A percentile compares a stretch with the other conserved stretches of the same genome.
phyloP scores from a whole-genome alignment of 2,797 vertebrate species.

The Lithobates pipiens region DNA sequence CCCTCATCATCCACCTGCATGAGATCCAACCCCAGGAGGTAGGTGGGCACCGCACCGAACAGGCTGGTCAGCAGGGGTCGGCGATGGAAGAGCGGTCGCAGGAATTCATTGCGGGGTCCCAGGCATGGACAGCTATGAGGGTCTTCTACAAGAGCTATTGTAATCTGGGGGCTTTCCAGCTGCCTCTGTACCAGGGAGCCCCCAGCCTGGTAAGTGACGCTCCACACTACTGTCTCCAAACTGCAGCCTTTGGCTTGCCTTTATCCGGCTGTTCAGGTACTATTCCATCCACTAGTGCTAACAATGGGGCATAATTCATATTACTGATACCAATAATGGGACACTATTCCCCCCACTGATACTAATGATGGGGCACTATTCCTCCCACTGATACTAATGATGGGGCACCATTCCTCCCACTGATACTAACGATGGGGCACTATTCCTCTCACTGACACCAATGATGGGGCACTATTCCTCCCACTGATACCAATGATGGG shows the following conservation, averaged over 20 bases:
- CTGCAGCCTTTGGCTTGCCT: too few species aligned
- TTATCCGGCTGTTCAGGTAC: too few species aligned
- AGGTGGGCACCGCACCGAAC: background rate
- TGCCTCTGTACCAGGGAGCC: constrained; percentile 65
- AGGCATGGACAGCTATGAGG: constrained; percentile 65
- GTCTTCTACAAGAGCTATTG: constrained; percentile 65
- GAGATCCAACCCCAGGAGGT: constrained; percentile 22
- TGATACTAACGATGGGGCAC: too few species aligned
- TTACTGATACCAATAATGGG: too few species aligned
- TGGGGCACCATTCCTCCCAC: too few species aligned
- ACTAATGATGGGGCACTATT: too few species aligned
- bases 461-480: too few species aligned
- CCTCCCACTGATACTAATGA: too few species aligned
- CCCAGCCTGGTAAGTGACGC: constrained; percentile 60
- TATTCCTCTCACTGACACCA: too few species aligned
- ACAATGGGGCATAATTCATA: too few species aligned
- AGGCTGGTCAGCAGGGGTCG: background rate
- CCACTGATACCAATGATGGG: too few species aligned
- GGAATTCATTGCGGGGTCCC: background rate
- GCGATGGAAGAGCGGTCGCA: background rate
- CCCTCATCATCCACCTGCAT: constrained; percentile 63
- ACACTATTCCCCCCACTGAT: too few species aligned
- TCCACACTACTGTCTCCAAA: background rate
- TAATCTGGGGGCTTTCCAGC: constrained; percentile 59
- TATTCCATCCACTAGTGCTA: background rate